Evolutionary conservation across 2,797 vertebrate species (phyloP), one percentile per base, ranked within the genome.

Genomic region (Enteromius unitaeniatus): DNA sequence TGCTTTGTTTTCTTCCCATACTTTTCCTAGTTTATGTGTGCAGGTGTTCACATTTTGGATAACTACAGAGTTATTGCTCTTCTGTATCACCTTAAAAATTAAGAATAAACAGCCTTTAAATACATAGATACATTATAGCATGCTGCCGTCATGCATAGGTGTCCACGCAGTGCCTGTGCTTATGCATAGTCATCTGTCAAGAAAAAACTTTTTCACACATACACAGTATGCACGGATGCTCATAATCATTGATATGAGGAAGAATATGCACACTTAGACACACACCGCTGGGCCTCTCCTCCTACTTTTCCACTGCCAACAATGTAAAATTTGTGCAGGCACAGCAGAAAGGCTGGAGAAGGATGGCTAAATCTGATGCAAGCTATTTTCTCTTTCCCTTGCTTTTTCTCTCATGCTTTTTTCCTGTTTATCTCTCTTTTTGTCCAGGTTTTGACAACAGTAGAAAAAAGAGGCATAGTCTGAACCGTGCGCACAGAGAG

Each of bases 241-340:
- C 55, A 45, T 45, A 49, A 47, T 78, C 47, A 75, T 26, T 65
- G 45, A 65, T 19, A 21, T 82, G 14, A 53, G 47, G 60, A 75
- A 53, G 31, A 67, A 67, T 49, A 40, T 64, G 73, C 34, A 11
- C 31, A 47, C 10, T 42, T n/a, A 65, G 26, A 64, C 26, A 64
- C 40, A 51, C 23, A 45, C 28, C 73, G 40, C 47, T 42, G 10
- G 26, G 21, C 72, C 74, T 78, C 78, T 77, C 28, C 47, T 53
- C 58, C 19, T 76, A 72, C 84, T 65, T 7, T 45, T 42, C 47
- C 4, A n/a, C 49, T 88, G 87, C 89, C 88, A 89, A 87, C 85
- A 86, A 87, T 86, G 85, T 67, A 40, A 87, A 88, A 82, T 89
- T 88, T 88, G 70, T 91, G 88, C 88, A 87, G 80, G 82, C 87